Evolutionary conservation across 2,797 vertebrate genomes (phyloP), one percentile per base, ranked within the genome.

Genomic region (Moxostoma hubbsi): DNA sequence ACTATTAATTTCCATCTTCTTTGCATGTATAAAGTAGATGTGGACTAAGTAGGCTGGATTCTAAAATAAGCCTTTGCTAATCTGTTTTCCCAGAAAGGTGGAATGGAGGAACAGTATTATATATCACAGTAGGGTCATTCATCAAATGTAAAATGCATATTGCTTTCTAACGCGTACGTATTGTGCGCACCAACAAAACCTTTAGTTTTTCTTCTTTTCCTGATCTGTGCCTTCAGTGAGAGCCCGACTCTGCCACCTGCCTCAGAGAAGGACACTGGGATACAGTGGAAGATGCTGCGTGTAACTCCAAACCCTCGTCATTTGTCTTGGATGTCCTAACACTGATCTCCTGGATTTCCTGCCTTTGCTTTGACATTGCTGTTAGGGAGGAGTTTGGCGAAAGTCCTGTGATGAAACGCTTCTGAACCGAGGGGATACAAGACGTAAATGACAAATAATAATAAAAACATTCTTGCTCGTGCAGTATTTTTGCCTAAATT

Each of bases 121-220:
- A 77, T 67, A 73, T 82, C 74, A 70, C 74, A 76, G 43, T 45
- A 54, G 74, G 24, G 61, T 71, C 74, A 82, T 82, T 77, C 74
- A 77, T 82, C 80, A 77, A 77, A 77, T 77, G 73, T 82, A 82
- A 82, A 72, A 77, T 65, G 68, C 59, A 61, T 72, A 82, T 77
- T 82, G 80, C 68, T 45, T 71, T 82, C 74, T 77, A 77, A 82
- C 67, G 68, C 80, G 73, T 81, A 65, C 54, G 47, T 77, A 77
- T 75, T 46, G 7, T 10, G 11, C n/a, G 24, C 18, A 3, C 66
- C 58, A 7, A 64, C 73, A 75, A 49, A 46, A 16, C 66, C 62
- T 76, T 76, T 53, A 57, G 59, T 70, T 72, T 71, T 16, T 68
- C 73, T 66, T 59, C 18, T 50, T 45, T 75, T 47, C 61, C 70